These are phyloP conservation scores for Leucoraja erinaceus DNA, from an alignment of 2,113 vertebrate genomes.

Conservation along the genomic window DNA sequence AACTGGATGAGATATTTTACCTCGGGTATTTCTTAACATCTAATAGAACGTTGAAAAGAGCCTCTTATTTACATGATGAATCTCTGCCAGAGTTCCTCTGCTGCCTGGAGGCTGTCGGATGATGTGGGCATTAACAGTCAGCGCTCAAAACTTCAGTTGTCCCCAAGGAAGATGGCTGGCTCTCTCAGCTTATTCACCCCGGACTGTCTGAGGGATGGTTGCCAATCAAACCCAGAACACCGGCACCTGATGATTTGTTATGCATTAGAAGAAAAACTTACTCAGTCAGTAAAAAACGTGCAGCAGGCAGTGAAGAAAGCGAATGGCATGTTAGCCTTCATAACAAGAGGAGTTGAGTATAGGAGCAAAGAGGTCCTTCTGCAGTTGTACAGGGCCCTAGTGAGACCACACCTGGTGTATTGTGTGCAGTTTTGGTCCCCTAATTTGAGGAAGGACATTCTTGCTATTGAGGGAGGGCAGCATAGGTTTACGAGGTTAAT, in stretches of 20 bases:
- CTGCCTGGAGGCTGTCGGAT: not conserved
- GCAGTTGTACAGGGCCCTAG: too few relatives aligned
- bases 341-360: too few relatives aligned
- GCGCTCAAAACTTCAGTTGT: not conserved
- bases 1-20: not conserved
- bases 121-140: not conserved
- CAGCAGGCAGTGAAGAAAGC: too few relatives aligned
- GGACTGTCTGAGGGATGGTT: not conserved
- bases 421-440: too few relatives aligned
- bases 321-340: too few relatives aligned
- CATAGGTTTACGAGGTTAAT: too few relatives aligned
- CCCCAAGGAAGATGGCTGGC: not conserved
- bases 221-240: not conserved
- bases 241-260: not conserved
- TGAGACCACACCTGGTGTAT: too few relatives aligned
- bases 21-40: not conserved
- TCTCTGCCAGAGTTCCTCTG: not conserved
- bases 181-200: not conserved
- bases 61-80: not conserved
- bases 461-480: too few relatives aligned
- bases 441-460: too few relatives aligned
- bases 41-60: not conserved
- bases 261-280: not conserved
- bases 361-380: too few relatives aligned
- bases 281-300: too few relatives aligned